These are phyloP conservation scores for Stegodyphus dumicola DNA, from an alignment of 1,140 invertebrate genomes.

Conservation along the genomic window DNA sequence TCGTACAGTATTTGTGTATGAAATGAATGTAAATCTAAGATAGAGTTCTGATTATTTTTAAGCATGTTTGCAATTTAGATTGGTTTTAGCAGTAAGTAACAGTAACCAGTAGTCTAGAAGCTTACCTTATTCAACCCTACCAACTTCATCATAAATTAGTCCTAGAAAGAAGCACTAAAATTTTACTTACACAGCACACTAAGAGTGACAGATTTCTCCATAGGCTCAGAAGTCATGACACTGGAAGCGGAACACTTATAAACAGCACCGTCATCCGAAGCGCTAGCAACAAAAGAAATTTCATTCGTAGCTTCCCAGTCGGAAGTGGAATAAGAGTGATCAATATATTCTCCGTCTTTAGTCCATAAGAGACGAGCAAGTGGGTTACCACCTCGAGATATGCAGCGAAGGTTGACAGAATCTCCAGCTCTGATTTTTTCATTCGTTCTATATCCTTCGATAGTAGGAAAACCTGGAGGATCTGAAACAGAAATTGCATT, in stretches of 20 bases:
- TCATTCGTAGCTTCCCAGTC: conserved; percentile 85
- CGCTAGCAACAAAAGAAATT: conserved; percentile 84
- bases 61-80: too few relatives aligned
- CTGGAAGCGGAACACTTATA: conserved; percentile 94
- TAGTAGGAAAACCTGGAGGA: conserved; percentile 89
- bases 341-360: conserved; percentile 85
- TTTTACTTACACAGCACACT: conserved; percentile 89
- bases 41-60: too few relatives aligned
- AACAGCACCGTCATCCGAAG: conserved; percentile 89
- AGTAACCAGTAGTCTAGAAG: too few relatives aligned
- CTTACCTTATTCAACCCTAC: too few relatives aligned
- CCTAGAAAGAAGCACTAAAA: too few relatives aligned
- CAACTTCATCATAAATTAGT: too few relatives aligned
- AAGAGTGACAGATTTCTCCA: conserved; percentile 83
- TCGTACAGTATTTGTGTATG: too few relatives aligned
- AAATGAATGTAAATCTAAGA: too few relatives aligned
- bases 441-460: conserved; percentile 88
- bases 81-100: too few relatives aligned
- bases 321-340: conserved; percentile 79
- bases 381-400: conserved; percentile 94
- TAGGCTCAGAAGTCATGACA: conserved; percentile 83
- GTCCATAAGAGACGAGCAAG: conserved; percentile 94
- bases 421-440: conserved; percentile 88
- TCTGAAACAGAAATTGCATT: conserved; percentile 71
- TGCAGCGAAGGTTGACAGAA: conserved; percentile 86